Evolutionary conservation across 2,888 invertebrate genomes (phyloP).

Genomic region (Rhagonycha fulva): DNA sequence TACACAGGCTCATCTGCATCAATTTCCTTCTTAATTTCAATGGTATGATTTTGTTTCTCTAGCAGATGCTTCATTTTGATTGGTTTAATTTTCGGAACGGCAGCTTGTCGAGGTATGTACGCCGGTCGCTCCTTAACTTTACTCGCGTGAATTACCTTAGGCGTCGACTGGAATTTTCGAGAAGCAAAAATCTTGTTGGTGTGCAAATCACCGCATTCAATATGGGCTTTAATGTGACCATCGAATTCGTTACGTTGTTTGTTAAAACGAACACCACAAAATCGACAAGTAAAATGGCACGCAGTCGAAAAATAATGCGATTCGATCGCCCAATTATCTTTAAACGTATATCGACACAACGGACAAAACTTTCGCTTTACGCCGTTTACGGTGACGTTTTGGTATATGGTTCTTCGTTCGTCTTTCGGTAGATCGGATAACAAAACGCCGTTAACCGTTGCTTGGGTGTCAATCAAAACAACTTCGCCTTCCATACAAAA

Average conservation of each 20-base stretch:
- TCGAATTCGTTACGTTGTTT: conserved; percentile 49
- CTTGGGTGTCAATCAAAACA: conserved; percentile 37
- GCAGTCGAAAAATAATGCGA: conserved; percentile 52
- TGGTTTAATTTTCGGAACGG: conserved; percentile 34
- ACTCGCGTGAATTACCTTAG: conserved; percentile 31
- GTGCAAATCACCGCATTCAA: conserved; percentile 42
- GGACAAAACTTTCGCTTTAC: conserved; percentile 50
- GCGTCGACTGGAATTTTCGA: conserved; percentile 32
- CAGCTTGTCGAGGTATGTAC: not conserved
- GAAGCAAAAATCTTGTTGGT: conserved; percentile 48
- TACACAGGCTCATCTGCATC: conserved; percentile 31
- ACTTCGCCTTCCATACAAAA: conserved; percentile 33
- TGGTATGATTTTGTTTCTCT: conserved; percentile 32
- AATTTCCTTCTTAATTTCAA: conserved; percentile 33
- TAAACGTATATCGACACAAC: conserved; percentile 53
- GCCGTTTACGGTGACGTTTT: conserved; percentile 49
- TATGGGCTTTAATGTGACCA: conserved; percentile 47
- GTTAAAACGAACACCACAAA: conserved; percentile 53
- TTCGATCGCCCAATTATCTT: conserved; percentile 56
- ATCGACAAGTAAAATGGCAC: conserved; percentile 52
- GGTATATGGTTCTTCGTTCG: conserved; percentile 49
- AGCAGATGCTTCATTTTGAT: conserved; percentile 42
- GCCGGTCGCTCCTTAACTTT: conserved; percentile 18
- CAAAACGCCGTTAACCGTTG: conserved; percentile 47
- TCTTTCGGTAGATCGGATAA: conserved; percentile 50